phyloP scores from a whole-genome alignment of 2,113 vertebrate genomes.

The Serilophus lunatus region DNA sequence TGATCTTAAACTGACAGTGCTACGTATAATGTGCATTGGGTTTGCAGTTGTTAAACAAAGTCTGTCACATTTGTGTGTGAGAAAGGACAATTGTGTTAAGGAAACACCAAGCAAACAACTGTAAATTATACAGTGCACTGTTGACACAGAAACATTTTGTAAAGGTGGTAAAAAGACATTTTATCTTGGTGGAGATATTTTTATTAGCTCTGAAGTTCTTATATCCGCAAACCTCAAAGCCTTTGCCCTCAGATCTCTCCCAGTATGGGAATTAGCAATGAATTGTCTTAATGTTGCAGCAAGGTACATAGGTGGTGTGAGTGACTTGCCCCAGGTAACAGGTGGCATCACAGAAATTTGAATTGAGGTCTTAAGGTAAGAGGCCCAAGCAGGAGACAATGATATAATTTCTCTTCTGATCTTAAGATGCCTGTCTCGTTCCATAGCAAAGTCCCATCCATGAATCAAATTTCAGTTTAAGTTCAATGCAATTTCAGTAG shows the following conservation, averaged over 20 bases:
- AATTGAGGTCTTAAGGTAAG: background rate
- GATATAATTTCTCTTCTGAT: background rate
- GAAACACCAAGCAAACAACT: background rate
- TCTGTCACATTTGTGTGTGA: background rate
- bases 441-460: background rate
- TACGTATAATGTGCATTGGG: background rate
- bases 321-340: background rate
- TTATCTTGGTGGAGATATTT: background rate
- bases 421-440: background rate
- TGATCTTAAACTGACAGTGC: background rate
- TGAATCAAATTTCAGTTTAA: background rate
- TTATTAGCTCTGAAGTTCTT: background rate
- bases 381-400: background rate
- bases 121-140: background rate
- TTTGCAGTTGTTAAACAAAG: background rate
- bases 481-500: background rate
- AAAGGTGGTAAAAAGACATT: background rate
- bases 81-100: background rate
- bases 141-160: background rate
- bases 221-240: background rate
- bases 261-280: background rate
- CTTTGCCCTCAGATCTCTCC: background rate
- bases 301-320: rapidly evolving
- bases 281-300: background rate
- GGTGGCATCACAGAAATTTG: background rate